These are phyloP conservation scores for Harpalus rufipes DNA, from an alignment of 2,888 invertebrate genomes.

Conservation along the genomic window DNA sequence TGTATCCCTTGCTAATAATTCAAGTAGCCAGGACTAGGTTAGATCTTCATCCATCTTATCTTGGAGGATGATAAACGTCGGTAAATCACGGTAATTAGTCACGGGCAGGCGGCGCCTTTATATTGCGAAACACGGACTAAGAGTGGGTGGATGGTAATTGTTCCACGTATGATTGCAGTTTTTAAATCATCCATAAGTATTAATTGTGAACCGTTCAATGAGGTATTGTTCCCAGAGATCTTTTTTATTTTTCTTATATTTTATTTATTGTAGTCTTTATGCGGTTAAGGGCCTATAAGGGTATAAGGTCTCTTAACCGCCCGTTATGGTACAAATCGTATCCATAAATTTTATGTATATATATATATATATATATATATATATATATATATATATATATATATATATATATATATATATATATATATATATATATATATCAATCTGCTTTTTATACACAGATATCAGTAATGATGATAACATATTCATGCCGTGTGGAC, in stretches of 20 bases:
- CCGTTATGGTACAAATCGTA: too few species aligned
- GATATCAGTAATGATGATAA: too few species aligned
- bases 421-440: too few species aligned
- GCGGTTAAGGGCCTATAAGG: too few species aligned
- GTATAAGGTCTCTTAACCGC: too few species aligned
- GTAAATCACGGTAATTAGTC: slow-evolving; percentile 64
- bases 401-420: too few species aligned
- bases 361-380: too few species aligned
- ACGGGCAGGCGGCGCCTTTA: slow-evolving; percentile 58
- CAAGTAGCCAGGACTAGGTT: slow-evolving; percentile 15
- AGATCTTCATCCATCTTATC: slow-evolving; percentile 51
- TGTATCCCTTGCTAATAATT: background rate
- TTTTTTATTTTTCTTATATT: background rate
- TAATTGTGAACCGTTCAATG: background rate
- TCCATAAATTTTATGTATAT: too few species aligned
- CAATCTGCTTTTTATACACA: too few species aligned
- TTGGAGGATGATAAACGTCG: slow-evolving; percentile 39
- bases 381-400: too few species aligned
- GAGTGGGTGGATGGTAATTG: slow-evolving; percentile 43
- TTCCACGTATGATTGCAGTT: slow-evolving; percentile 35
- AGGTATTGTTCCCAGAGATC: background rate
- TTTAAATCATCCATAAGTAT: slow-evolving; percentile 6
- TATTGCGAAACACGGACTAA: background rate
- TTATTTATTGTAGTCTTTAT: too few species aligned
- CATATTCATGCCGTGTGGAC: too few species aligned